Percentiles rank a stretch among this genome's conserved stretches.
phyloP scores from a whole-genome alignment of 2,797 vertebrate species.

The Sparidentex hasta region DNA sequence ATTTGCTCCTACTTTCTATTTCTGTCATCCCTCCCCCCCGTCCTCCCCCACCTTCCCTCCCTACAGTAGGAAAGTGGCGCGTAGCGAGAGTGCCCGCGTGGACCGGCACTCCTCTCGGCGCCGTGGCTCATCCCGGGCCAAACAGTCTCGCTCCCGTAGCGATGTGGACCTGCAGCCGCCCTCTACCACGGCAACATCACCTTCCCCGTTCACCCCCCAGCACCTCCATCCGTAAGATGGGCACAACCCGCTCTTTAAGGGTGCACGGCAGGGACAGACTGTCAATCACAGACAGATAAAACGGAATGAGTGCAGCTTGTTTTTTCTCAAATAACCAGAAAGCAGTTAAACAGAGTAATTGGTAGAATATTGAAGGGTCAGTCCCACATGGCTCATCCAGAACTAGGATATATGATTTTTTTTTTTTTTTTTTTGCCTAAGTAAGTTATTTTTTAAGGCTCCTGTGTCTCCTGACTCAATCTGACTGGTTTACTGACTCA shows the following conservation, averaged over 20 bases:
- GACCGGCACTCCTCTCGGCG: conserved; percentile 91
- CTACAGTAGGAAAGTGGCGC: conserved; percentile 87
- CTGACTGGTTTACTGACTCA: conserved; percentile 35
- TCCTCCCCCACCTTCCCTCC: conserved; percentile 47
- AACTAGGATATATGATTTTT: conserved; percentile 1
- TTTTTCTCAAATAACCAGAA: not conserved
- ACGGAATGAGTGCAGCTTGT: not conserved
- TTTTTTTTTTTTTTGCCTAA: conserved; percentile 8
- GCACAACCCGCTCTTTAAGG: conserved; percentile 57
- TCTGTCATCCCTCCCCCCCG: conserved; percentile 6
- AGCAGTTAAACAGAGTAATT: not conserved
- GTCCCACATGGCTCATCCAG: not conserved
- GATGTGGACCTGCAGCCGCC: conserved; percentile 93
- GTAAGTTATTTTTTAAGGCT: conserved; percentile 25
- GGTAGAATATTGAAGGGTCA: conserved; percentile 13
- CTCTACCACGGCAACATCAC: conserved; percentile 77
- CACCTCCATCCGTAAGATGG: conserved; percentile 84
- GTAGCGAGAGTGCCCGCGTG: conserved; percentile 93
- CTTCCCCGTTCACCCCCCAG: conserved; percentile 78
- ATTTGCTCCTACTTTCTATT: not conserved
- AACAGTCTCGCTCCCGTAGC: conserved; percentile 93
- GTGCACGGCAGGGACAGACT: conserved; percentile 70
- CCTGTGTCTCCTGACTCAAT: conserved; percentile 23
- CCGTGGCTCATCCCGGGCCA: conserved; percentile 88
- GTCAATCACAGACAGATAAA: conserved; percentile 11